Percentiles rank a stretch among this genome's conserved stretches.
phyloP scores from a whole-genome alignment of 2,797 vertebrate genomes.

The Enteromius thamalakanensis region DNA sequence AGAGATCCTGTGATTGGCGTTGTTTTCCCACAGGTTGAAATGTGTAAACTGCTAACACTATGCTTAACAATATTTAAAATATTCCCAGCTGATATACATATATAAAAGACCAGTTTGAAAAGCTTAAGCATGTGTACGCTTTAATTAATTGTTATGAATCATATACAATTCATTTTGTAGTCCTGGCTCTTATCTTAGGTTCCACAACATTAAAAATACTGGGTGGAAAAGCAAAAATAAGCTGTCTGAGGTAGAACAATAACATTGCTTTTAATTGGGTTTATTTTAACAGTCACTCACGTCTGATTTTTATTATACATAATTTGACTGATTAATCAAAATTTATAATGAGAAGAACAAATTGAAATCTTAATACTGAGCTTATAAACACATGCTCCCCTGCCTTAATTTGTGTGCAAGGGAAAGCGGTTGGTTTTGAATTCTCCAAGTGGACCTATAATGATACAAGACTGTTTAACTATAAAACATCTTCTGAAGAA shows the following conservation, averaged over 20 bases:
- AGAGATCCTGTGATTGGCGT: neutral
- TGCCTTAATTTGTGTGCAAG: constrained; percentile 55
- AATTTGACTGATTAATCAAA: constrained; percentile 45
- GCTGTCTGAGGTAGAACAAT: neutral
- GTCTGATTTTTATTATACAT: constrained; percentile 25
- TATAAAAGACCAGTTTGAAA: neutral
- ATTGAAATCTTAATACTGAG: constrained; percentile 44
- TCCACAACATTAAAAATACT: neutral
- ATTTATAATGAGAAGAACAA: constrained; percentile 38
- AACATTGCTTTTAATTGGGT: constrained; percentile 13
- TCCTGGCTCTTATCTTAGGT: neutral
- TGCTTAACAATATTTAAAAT: neutral
- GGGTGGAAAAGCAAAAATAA: constrained; percentile 1
- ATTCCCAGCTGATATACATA: neutral
- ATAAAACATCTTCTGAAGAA: constrained; percentile 77
- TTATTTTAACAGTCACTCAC: constrained; percentile 36
- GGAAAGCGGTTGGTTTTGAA: constrained; percentile 65
- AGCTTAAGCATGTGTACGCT: neutral
- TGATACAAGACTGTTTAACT: constrained; percentile 78
- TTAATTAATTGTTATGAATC: neutral
- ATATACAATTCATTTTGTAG: neutral
- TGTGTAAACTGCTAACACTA: neutral
- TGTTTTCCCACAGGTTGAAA: neutral
- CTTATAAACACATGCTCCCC: constrained; percentile 47
- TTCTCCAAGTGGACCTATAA: constrained; percentile 68